Conservation (phyloP, 1,140 invertebrate genomes). For the Sitophilus oryzae region DNA sequence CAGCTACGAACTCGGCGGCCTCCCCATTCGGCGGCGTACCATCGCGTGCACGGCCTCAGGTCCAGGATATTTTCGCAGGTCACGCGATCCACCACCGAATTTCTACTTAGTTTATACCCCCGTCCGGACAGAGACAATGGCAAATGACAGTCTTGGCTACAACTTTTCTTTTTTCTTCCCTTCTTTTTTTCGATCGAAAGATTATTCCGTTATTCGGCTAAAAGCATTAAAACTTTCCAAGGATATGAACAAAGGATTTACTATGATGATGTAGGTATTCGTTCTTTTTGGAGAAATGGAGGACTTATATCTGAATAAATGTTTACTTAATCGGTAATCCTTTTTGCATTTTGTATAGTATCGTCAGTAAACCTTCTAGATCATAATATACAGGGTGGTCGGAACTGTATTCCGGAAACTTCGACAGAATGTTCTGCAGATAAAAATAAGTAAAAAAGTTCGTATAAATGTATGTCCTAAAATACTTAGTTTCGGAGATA, state of each 20-base stretch:
- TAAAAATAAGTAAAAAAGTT: too few relatives aligned
- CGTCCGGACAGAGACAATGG: conserved; percentile 25
- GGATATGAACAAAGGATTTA: neutral
- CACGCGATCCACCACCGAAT: conserved; percentile 25
- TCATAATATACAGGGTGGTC: too few relatives aligned
- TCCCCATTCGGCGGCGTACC: conserved; percentile 18
- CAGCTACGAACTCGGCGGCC: conserved; percentile 14
- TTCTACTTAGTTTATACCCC: conserved; percentile 24
- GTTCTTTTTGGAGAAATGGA: too few relatives aligned
- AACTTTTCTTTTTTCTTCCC: conserved; percentile 14
- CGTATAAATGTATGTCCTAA: too few relatives aligned
- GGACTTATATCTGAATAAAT: too few relatives aligned
- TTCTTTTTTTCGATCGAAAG: conserved; percentile 14
- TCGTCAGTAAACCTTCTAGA: too few relatives aligned
- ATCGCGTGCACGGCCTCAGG: conserved; percentile 22
- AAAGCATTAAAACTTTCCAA: conserved; percentile 22
- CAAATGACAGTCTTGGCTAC: conserved; percentile 24
- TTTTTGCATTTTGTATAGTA: too few relatives aligned
- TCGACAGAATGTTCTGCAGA: too few relatives aligned
- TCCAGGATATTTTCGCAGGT: conserved; percentile 23
- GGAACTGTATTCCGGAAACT: too few relatives aligned
- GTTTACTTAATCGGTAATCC: too few relatives aligned
- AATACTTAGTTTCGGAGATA: too few relatives aligned
- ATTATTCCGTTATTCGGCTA: conserved; percentile 22
- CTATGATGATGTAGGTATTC: neutral